phyloP scores from a whole-genome alignment of 2,888 invertebrate species.

The Clivina fossor region DNA sequence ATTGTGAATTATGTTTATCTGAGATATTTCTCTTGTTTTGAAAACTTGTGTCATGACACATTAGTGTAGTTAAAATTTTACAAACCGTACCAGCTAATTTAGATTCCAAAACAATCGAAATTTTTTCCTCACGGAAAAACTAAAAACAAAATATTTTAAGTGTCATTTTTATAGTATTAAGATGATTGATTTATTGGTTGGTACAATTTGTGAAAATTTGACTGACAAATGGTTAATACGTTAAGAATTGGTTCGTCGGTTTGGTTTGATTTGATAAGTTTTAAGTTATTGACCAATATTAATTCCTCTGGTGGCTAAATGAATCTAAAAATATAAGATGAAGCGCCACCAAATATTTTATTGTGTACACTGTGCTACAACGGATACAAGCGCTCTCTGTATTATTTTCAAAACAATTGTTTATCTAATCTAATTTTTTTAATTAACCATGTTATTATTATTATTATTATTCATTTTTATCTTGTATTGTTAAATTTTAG shows the following conservation, averaged over 20 bases:
- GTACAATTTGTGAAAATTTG: too few relatives aligned
- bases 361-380: conserved; percentile 30
- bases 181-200: too few relatives aligned
- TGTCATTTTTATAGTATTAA: too few relatives aligned
- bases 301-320: conserved; percentile 20
- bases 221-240: conserved; percentile 18
- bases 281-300: conserved; percentile 34
- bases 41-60: conserved; percentile 10
- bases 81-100: too few relatives aligned
- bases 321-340: neutral
- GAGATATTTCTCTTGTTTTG: conserved; percentile 2
- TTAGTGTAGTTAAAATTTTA: too few relatives aligned
- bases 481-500: too few relatives aligned
- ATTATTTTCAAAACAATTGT: conserved; percentile 8
- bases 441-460: too few relatives aligned
- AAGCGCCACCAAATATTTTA: conserved; percentile 7
- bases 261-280: conserved; percentile 33
- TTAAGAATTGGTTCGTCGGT: conserved; percentile 32
- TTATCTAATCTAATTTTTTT: too few relatives aligned
- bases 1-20: conserved; percentile 4
- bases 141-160: too few relatives aligned
- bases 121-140: too few relatives aligned
- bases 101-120: too few relatives aligned
- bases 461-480: too few relatives aligned
- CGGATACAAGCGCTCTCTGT: conserved; percentile 19